A percentile compares a stretch with the other conserved stretches of the same genome.
These are phyloP conservation scores for Otus sunia DNA, from an alignment of 2,113 vertebrate genomes.

Conservation along the genomic window DNA sequence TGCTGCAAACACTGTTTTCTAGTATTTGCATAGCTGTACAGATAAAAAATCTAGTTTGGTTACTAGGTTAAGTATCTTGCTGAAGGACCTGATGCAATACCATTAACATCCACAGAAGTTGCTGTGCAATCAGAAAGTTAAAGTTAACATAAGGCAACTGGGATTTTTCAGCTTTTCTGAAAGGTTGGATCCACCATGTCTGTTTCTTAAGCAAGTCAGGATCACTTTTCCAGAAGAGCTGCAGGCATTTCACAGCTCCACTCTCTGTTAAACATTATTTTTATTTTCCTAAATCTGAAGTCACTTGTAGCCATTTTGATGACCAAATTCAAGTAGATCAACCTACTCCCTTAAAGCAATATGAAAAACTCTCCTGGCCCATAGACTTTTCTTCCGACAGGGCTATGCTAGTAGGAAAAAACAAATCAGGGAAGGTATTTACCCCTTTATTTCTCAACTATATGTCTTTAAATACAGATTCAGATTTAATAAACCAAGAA, in stretches of 20 bases:
- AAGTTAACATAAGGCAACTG: not conserved
- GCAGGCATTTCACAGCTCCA: not conserved
- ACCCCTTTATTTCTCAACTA: not conserved
- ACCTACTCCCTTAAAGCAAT: not conserved
- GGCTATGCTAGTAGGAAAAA: not conserved
- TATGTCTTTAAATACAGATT: not conserved
- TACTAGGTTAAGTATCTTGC: not conserved
- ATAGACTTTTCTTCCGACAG: not conserved
- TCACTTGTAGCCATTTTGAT: not conserved
- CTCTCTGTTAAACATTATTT: not conserved
- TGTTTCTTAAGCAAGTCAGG: not conserved
- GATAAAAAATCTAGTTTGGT: not conserved
- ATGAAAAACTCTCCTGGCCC: not conserved
- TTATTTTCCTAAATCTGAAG: not conserved
- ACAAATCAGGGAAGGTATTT: not conserved
- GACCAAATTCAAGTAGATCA: not conserved
- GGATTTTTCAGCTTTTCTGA: not conserved
- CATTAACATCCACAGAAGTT: not conserved
- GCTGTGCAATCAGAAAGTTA: not conserved
- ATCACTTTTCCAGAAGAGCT: not conserved
- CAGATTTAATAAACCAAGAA: not conserved
- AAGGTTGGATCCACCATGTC: not conserved
- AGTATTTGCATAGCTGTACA: not conserved
- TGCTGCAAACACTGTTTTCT: not conserved
- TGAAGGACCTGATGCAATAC: not conserved